Conservation (phyloP, 2,113 vertebrate genomes). For the Cochlearius cochlearius region DNA sequence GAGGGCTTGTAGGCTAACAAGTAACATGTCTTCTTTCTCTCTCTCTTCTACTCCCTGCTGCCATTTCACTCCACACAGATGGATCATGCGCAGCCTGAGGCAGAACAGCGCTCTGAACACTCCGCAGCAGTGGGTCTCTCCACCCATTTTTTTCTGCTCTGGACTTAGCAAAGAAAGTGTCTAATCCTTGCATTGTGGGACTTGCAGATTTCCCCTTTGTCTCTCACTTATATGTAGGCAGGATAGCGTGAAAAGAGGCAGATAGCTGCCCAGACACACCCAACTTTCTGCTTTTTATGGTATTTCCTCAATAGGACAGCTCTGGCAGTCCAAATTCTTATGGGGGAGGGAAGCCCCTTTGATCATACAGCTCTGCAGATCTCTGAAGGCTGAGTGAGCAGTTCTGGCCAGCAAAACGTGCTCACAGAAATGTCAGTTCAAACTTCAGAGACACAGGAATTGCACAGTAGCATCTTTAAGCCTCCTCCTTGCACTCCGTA, state of each 20-base stretch:
- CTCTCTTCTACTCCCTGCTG: neutral
- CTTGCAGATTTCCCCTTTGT: neutral
- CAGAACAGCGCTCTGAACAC: neutral
- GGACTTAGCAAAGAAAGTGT: neutral
- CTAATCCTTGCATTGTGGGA: neutral
- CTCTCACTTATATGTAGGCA: neutral
- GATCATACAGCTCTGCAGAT: neutral
- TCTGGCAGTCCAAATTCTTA: neutral
- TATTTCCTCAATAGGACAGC: neutral
- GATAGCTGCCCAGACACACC: neutral
- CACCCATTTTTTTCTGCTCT: neutral
- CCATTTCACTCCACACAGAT: neutral
- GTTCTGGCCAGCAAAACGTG: neutral
- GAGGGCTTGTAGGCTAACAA: neutral
- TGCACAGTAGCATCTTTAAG: neutral
- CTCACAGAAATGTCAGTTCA: accelerated
- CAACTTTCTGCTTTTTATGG: neutral
- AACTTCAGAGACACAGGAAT: neutral
- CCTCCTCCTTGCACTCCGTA: neutral
- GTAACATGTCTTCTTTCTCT: neutral
- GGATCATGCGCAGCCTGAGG: neutral
- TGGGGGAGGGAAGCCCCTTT: too few species aligned
- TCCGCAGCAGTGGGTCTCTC: neutral
- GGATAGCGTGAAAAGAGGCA: neutral
- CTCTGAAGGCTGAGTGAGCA: neutral